Percentiles rank a stretch among this genome's conserved stretches.
Conservation (phyloP, 2,888 invertebrate genomes). For the Agrochola litura region DNA sequence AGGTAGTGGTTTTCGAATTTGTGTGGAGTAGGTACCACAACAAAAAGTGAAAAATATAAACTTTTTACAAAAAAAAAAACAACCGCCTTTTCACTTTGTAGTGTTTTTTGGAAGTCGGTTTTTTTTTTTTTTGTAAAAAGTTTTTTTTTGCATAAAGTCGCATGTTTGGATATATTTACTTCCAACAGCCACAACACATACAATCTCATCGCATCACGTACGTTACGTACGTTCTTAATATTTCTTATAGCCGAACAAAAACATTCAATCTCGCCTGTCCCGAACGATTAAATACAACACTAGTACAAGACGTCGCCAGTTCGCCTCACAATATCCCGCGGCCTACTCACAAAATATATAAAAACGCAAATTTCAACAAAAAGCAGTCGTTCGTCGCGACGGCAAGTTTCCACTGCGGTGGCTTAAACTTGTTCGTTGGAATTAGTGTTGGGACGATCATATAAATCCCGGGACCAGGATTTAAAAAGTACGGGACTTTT, state of each 20-base stretch:
- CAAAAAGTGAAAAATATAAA: no score
- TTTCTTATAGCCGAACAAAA: conserved; percentile 29
- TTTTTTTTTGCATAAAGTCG: no score
- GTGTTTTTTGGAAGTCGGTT: no score
- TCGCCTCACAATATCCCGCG: conserved; percentile 35
- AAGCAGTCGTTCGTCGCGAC: conserved; percentile 63
- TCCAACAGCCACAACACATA: background rate
- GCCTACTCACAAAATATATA: conserved; percentile 58
- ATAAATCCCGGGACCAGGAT: conserved; percentile 56
- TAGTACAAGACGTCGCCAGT: conserved; percentile 30
- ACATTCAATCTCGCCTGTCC: conserved; percentile 32
- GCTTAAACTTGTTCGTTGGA: conserved; percentile 72
- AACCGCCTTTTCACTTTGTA: no score
- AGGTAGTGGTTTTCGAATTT: no score
- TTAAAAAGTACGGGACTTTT: conserved; percentile 50
- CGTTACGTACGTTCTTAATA: background rate
- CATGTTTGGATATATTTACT: background rate
- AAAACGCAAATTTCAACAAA: conserved; percentile 72
- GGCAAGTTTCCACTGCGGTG: conserved; percentile 69
- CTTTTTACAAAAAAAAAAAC: no score
- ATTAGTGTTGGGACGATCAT: conserved; percentile 65
- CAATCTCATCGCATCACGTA: background rate
- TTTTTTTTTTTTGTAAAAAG: no score
- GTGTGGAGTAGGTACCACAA: no score
- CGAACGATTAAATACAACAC: conserved; percentile 48